These are phyloP conservation scores for Epistrophe eligans DNA, from an alignment of 2,888 invertebrate genomes.

Conservation along the genomic window DNA sequence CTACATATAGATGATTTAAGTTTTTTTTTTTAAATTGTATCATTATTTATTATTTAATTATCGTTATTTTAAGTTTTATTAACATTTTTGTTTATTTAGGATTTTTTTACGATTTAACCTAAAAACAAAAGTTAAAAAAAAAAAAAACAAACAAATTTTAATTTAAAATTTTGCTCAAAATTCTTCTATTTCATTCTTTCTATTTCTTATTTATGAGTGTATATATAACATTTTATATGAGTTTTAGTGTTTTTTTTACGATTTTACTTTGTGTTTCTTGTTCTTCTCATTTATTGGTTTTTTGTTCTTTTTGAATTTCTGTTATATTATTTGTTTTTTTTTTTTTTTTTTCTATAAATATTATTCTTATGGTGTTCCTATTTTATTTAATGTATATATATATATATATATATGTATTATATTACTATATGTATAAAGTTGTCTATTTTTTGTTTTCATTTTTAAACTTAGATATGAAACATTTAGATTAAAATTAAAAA, in stretches of 20 bases:
- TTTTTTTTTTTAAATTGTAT: slow-evolving; percentile 33
- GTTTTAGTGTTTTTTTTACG: slow-evolving; percentile 65
- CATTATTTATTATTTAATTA: slow-evolving; percentile 42
- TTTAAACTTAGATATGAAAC: slow-evolving; percentile 13
- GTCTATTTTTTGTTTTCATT: slow-evolving; percentile 1
- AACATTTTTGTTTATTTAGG: slow-evolving; percentile 31
- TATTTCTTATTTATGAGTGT: slow-evolving; percentile 37
- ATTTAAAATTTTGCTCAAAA: slow-evolving; percentile 21
- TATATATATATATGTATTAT: too few species aligned
- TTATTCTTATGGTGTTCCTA: slow-evolving; percentile 67
- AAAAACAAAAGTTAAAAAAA: slow-evolving; percentile 10
- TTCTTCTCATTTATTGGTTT: slow-evolving; percentile 29
- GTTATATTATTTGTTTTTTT: slow-evolving; percentile 13
- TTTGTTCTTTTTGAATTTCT: slow-evolving; percentile 50
- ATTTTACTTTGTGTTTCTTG: slow-evolving; percentile 24
- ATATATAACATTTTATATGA: slow-evolving; percentile 54
- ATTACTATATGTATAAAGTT: slow-evolving; percentile 45
- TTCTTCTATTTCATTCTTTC: slow-evolving; percentile 19
- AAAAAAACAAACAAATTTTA: background rate
- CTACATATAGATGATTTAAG: slow-evolving; percentile 80
- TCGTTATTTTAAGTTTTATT: slow-evolving; percentile 34
- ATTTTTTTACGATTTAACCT: slow-evolving; percentile 45
- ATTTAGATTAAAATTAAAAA: slow-evolving; percentile 3
- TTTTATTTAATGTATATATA: slow-evolving; percentile 51
- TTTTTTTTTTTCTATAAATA: slow-evolving; percentile 52